These are phyloP conservation scores for Pinctada fucata DNA, from an alignment of 2,888 invertebrate species.

Conservation along the genomic window DNA sequence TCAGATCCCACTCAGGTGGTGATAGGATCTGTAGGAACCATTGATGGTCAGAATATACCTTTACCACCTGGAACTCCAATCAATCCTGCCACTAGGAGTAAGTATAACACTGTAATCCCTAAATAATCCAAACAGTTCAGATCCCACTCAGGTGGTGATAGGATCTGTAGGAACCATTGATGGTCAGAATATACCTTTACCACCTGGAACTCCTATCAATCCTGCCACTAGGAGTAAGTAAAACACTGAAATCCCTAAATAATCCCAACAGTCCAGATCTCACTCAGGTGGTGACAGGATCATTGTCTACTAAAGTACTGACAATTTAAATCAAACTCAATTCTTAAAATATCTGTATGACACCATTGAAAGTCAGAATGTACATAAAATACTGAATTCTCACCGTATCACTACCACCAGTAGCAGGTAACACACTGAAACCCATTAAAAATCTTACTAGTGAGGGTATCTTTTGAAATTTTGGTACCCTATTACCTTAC, in stretches of 20 bases:
- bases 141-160: constrained; percentile 43
- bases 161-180: constrained; percentile 54
- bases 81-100: constrained; percentile 50
- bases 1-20: constrained; percentile 43
- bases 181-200: constrained; percentile 49
- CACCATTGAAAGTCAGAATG: constrained; percentile 54
- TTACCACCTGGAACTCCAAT: constrained; percentile 37
- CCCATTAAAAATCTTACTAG: constrained; percentile 36
- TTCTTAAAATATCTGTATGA: too few species aligned
- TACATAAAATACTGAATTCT: constrained; percentile 38
- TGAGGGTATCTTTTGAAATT: constrained; percentile 19
- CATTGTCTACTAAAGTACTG: constrained; percentile 1
- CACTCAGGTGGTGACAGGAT: constrained; percentile 45
- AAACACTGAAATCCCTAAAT: too few species aligned
- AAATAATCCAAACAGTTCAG: constrained; percentile 46
- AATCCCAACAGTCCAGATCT: constrained; percentile 46
- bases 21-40: constrained; percentile 53
- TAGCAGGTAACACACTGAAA: too few species aligned
- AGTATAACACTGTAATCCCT: constrained; percentile 4
- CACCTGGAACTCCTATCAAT: constrained; percentile 38
- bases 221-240: constrained; percentile 51
- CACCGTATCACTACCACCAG: constrained; percentile 49
- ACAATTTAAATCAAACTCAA: too few species aligned
- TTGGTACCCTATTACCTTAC: too few species aligned
- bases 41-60: constrained; percentile 53